Base-by-base conservation (phyloP, 1,140 invertebrate species). In the Euborellia annulipes region DNA sequence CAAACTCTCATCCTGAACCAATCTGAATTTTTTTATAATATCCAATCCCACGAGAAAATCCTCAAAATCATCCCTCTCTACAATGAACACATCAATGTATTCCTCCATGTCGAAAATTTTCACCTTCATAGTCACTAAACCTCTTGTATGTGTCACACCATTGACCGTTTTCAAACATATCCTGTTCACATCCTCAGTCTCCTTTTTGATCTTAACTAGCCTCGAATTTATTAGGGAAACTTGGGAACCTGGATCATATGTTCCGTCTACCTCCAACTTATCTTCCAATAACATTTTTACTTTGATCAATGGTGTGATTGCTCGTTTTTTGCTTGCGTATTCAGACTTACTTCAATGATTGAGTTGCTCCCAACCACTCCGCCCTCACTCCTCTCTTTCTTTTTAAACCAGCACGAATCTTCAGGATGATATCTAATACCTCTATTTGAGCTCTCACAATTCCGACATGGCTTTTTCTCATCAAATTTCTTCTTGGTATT, bases 261-360 rank as follows among this genome's bases (percentile, higher is more conserved):
- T 47, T 14, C 54, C 58, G 1, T 32, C 19, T 8, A 36, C 46
- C 50, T 56, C 40, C 41, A 55, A 27, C 7, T 37, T 45, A 45
- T 58, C 50, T 51, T 57, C 56, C 51, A 60, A 43, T 48, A 46
- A 4, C 50, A 58, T 18, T 48, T 54, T 50, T 3, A 51, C 43
- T 55, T 54, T 57, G 32, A 59, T 59, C 53, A 58, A 60, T 58
- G 57, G 58, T 50, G 51, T 44, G 40, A 58, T 46, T 50, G 52
- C 39, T 48, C 54, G 56, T 60, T 58, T 60, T 60, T 60, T 60
- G 20, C 17, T 34, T 50, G 21, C 23, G 37, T 23, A 39, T 50
- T 50, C 23, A 49, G 16, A 16, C 47, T 38, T 41, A 42, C 44
- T 42, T 50, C 45, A 45, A 52, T 30, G 9, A 45, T 22, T 48